Evolutionary conservation across 2,113 vertebrate species (phyloP).

Genomic region (Diadophis punctatus): DNA sequence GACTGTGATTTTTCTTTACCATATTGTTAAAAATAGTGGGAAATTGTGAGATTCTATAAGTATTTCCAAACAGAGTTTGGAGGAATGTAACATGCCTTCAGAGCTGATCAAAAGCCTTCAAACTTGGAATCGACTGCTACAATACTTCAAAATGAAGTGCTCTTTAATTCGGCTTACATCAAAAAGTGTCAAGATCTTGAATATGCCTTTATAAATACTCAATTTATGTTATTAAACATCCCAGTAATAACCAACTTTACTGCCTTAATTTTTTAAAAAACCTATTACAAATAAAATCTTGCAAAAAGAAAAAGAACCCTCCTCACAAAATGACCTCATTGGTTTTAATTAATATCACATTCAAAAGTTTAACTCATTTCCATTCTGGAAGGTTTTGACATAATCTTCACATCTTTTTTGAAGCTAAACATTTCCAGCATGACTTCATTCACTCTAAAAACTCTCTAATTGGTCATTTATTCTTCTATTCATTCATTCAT

Average conservation of each 20-base stretch:
- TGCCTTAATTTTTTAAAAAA: neutral
- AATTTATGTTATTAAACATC: neutral
- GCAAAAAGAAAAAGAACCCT: neutral
- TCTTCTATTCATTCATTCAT: slow-evolving; percentile 7
- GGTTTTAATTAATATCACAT: neutral
- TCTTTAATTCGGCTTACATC: slow-evolving; percentile 17
- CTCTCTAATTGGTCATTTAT: slow-evolving; percentile 48
- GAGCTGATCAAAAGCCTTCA: neutral
- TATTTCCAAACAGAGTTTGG: slow-evolving; percentile 24
- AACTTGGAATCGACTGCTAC: neutral
- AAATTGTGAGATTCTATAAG: neutral
- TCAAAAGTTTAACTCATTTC: neutral
- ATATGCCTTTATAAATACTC: neutral
- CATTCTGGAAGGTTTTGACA: neutral
- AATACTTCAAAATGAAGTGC: slow-evolving; percentile 5
- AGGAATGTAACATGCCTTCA: slow-evolving; percentile 6
- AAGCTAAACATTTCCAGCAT: slow-evolving; percentile 29
- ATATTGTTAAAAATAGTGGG: slow-evolving; percentile 27
- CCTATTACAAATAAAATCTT: neutral
- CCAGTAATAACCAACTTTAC: neutral
- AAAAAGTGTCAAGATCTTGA: neutral
- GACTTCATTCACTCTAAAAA: slow-evolving; percentile 30
- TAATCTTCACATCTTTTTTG: slow-evolving; percentile 8
- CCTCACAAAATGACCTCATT: slow-evolving; percentile 7
- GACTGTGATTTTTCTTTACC: neutral